Base-by-base conservation (phyloP, 1,140 invertebrate species). In the Ceratina japonica region DNA sequence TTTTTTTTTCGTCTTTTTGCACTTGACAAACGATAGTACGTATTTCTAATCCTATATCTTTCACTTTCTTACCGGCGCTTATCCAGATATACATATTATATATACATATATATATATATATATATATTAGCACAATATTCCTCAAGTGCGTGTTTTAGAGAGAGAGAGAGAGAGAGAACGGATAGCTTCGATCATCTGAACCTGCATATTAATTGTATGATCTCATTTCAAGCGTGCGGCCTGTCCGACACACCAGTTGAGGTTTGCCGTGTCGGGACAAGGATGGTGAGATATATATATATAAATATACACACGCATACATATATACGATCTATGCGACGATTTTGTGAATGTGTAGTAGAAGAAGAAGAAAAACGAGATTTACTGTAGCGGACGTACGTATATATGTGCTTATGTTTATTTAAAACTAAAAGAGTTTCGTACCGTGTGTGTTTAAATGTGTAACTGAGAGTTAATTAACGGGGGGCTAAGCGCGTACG, bases 131-230 rank as follows among this genome's bases (percentile, higher is more conserved):
- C 84, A 85, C 75, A 85, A 86, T 70, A 68, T 74, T 79, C 75
- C 58, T 76, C 62, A 58, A 61, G 62, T 84, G 63, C 49, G 65
- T 76, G 31, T 64, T 72, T 59, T 78, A 52, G 22, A 56, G 54
- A 56, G 54, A 54, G 52, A 15, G 52, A n/a, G n/a, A 54, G 52
- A 54, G 7, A 54, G 18, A 56, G 70, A 59, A 52, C 86, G 84
- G 83, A 79, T 87, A 87, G 86, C 86, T 87, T 62, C 79, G 86
- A 87, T 86, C 80, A 86, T 84, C 65, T 65, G 68, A 75, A 78
- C 44, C 51, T 85, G 70, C 70, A 80, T 72, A 59, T 51, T 74
- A 74, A 75, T 70, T 82, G 83, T 84, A 71, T 82, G 80, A 76
- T 79, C 59, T 85, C 72, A 73, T 62, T 75, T 84, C 66, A 72